Evolutionary conservation across 2,113 vertebrate genomes (phyloP).

Genomic region (Lucifuga dentata): DNA sequence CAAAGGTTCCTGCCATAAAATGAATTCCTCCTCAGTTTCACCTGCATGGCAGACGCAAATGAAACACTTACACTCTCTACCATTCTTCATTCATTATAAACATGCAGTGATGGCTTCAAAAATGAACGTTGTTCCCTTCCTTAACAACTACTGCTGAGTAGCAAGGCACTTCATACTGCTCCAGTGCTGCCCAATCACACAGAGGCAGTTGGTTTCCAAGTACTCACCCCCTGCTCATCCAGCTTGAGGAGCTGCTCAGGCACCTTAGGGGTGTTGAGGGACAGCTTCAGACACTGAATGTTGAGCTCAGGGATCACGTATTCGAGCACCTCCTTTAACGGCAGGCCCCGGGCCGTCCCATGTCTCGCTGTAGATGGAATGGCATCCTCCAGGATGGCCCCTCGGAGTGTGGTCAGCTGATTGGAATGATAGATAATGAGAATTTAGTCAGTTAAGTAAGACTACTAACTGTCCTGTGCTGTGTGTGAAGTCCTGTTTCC

Average conservation of each 20-base stretch:
- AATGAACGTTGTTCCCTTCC: neutral
- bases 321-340: conserved; percentile 95
- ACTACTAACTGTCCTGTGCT: neutral
- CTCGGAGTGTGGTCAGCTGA: conserved; percentile 94
- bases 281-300: conserved; percentile 92
- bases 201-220: neutral
- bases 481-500: neutral
- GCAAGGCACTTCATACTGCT: conserved; percentile 1
- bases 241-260: conserved; percentile 94
- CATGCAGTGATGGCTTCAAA: conserved; percentile 4
- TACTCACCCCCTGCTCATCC: conserved; percentile 96
- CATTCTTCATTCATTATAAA: neutral
- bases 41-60: conserved; percentile 19
- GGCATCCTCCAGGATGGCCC: conserved; percentile 96
- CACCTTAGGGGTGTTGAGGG: conserved; percentile 91
- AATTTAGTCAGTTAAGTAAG: conserved; percentile 2
- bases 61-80: neutral
- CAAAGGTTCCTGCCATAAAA: conserved; percentile 30
- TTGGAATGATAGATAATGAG: conserved; percentile 16
- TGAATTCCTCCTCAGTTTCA: conserved; percentile 30
- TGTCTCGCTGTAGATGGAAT: conserved; percentile 94
- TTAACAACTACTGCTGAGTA: neutral
- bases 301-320: conserved; percentile 95
- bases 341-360: conserved; percentile 92
- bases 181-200: neutral